Evolutionary conservation across 2,888 invertebrate species (phyloP).

Genomic region (Microdon myrmicae): DNA sequence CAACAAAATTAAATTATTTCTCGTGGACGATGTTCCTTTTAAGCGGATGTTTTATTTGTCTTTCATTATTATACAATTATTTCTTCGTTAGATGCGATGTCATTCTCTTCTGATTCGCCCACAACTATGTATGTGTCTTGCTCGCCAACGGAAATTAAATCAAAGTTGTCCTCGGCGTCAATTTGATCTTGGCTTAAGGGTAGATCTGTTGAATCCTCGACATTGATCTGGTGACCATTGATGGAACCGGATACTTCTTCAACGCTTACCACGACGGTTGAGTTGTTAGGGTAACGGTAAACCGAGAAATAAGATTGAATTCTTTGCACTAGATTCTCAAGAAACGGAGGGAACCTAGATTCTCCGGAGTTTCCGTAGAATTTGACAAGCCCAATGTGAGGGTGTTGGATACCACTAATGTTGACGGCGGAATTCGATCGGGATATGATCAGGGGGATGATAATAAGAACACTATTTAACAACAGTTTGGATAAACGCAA

Average conservation of each 20-base stretch:
- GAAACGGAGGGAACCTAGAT: constrained; percentile 74
- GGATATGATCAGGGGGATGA: no score
- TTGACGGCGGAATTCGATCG: no score
- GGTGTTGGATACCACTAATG: no score
- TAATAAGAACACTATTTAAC: no score
- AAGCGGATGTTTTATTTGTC: no score
- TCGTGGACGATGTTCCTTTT: no score
- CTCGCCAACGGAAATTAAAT: constrained; percentile 53
- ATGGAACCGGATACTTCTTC: not conserved
- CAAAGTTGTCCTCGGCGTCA: constrained; percentile 31
- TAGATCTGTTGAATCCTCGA: not conserved
- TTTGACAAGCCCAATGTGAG: no score
- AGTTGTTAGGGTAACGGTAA: constrained; percentile 63
- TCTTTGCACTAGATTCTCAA: constrained; percentile 76
- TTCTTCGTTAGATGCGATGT: constrained; percentile 5
- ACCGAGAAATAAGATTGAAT: constrained; percentile 77
- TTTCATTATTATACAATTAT: no score
- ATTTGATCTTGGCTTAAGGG: no score
- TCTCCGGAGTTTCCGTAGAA: constrained; percentile 65
- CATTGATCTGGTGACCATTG: not conserved
- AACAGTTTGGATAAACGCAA: no score
- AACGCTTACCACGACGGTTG: not conserved
- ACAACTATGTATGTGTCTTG: constrained; percentile 55
- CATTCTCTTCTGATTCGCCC: constrained; percentile 45
- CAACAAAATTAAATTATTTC: no score